Conservation (phyloP, 2,113 vertebrate species). For the Talpa occidentalis region DNA sequence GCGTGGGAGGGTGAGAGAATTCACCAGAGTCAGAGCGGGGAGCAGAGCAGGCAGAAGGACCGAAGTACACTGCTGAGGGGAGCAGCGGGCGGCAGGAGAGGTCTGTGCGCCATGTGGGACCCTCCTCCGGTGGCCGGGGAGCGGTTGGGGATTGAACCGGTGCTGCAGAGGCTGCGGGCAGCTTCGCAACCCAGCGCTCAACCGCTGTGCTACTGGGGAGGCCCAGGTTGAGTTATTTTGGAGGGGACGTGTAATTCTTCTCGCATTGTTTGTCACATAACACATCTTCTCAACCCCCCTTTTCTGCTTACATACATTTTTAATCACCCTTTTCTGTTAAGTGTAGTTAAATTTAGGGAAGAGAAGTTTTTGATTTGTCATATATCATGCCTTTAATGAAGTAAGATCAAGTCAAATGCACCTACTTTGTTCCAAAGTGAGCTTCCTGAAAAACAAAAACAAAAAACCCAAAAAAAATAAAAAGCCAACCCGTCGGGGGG, state of each 20-base stretch:
- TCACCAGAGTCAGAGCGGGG: too few species aligned
- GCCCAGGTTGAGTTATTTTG: not conserved
- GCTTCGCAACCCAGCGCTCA: too few species aligned
- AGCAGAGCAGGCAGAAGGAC: too few species aligned
- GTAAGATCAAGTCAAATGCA: not conserved
- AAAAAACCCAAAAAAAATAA: too few species aligned
- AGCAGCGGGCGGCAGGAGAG: too few species aligned
- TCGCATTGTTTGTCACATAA: not conserved
- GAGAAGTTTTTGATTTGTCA: not conserved
- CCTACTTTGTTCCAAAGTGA: slow-evolving; percentile 14
- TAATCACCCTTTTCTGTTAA: not conserved
- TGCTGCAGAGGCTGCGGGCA: too few species aligned
- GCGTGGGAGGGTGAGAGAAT: too few species aligned
- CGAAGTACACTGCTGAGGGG: too few species aligned
- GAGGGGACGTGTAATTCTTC: not conserved
- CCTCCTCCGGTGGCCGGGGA: too few species aligned
- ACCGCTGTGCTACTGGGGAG: too few species aligned
- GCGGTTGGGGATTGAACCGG: too few species aligned
- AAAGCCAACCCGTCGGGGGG: not conserved
- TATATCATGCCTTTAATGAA: not conserved
- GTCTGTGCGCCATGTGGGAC: too few species aligned
- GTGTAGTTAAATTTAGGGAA: not conserved
- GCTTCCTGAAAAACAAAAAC: not conserved
- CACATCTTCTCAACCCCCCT: not conserved
- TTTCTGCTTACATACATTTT: not conserved